These are phyloP conservation scores for Cyclopterus lumpus DNA, from an alignment of 2,797 vertebrate species.

Conservation along the genomic window DNA sequence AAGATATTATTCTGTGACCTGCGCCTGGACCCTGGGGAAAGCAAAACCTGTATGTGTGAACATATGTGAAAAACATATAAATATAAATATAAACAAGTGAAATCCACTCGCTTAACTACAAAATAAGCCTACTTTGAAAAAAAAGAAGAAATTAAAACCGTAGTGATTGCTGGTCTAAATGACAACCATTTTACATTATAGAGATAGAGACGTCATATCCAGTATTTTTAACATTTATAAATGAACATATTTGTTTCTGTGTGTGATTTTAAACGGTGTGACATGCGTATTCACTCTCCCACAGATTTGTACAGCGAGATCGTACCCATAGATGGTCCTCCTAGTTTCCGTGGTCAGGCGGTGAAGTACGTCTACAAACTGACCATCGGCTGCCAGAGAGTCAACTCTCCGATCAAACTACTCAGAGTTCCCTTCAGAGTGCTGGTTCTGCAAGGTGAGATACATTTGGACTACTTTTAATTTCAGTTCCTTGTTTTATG, in stretches of 20 bases:
- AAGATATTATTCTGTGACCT: conserved; percentile 99
- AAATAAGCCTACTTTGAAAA: background rate
- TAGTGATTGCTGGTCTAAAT: too few species aligned
- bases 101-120: background rate
- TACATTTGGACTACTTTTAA: background rate
- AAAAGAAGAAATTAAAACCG: background rate
- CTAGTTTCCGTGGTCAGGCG: conserved; percentile 95
- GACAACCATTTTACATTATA: background rate
- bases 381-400: conserved; percentile 97
- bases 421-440: conserved; percentile 97
- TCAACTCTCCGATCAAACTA: conserved; percentile 98
- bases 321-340: conserved; percentile 91
- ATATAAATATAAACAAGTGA: too few species aligned
- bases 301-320: conserved; percentile 95
- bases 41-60: conserved; percentile 91
- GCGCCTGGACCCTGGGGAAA: conserved; percentile 94
- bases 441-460: conserved; percentile 92
- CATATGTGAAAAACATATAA: background rate
- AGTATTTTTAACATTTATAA: background rate
- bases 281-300: background rate
- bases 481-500: background rate
- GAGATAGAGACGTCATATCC: background rate
- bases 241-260: background rate
- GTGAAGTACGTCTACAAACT: conserved; percentile 99
- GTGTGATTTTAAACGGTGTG: background rate